Conservation (phyloP, 2,113 vertebrate genomes). For the Lophura nycthemera region DNA sequence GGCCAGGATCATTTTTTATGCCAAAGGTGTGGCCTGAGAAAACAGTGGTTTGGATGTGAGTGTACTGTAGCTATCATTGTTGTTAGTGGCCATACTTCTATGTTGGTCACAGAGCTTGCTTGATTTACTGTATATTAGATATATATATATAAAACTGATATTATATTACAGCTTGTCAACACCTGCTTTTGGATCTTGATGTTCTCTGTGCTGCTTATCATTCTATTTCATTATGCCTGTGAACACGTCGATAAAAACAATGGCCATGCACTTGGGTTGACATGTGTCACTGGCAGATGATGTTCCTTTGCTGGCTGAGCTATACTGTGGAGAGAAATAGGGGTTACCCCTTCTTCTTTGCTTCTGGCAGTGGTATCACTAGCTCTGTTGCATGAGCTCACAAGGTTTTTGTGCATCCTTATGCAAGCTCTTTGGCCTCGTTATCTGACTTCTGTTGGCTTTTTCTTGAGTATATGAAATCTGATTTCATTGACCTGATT, state of each 20-base stretch:
- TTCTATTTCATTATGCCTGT: not conserved
- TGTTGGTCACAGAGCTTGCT: not conserved
- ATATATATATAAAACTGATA: too few relatives aligned
- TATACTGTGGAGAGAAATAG: not conserved
- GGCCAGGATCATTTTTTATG: not conserved
- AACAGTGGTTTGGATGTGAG: not conserved
- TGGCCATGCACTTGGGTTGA: not conserved
- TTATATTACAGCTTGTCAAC: not conserved
- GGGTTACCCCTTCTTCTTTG: not conserved
- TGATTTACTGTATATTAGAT: not conserved
- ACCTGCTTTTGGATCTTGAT: not conserved
- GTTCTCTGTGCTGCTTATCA: not conserved
- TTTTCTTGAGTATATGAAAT: not conserved
- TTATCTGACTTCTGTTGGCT: not conserved
- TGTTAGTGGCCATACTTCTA: not conserved
- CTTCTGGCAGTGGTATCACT: accelerated
- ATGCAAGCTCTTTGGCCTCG: not conserved
- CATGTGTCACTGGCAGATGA: too few relatives aligned
- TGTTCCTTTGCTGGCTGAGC: not conserved
- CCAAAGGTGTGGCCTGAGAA: not conserved
- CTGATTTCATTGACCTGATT: not conserved
- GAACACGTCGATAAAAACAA: not conserved
- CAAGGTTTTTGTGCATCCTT: not conserved
- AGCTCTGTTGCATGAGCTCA: not conserved
- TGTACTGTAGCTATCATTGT: not conserved